Base-by-base conservation (phyloP, 2,888 invertebrate species). In the Protula sp. region DNA sequence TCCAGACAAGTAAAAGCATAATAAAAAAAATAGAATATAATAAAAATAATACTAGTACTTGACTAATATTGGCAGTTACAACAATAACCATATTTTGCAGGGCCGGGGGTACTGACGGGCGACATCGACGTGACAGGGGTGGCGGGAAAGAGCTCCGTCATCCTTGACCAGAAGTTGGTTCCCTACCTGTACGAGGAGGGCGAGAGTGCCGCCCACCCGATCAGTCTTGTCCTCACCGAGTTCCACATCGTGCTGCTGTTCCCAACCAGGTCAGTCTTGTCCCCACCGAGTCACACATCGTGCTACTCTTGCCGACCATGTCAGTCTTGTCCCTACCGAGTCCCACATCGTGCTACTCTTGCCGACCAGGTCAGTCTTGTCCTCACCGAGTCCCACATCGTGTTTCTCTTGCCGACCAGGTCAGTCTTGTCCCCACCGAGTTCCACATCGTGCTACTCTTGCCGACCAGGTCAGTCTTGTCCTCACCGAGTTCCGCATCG, bases 171-270 rank as follows among this genome's bases (percentile, higher is more conserved):
- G 50, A 75, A 73, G 61, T 72, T 78, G 14, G 74, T 76, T 61
- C 62, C 66, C 63, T 74, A 78, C 61, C 74, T 74, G 2, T 65
- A 67, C 50, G 75, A 76, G 27, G 64, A 68, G 29, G 72, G 71
- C n/a, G 72, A 75, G 14, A 68, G 68, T 30, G 50, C 63, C 1
- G 59, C 55, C 2, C 65, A 68, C 28, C 83, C 93, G 0, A 82
- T 89, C 47, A 86, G 89, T 0, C 88, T 94, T 73, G 87, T 91
- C 1, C 82, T 94, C 56, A 94, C 94, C 0, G 90, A 94, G 80
- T 95, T 93, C 82, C 95, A 97, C 81, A 88, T 89, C 0, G 81
- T 95, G 1, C 83, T 94, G 14, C 87, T 94, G 68, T 94, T 90
- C 78, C 83, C 87, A 0, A 90, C 93, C 79, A 87, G 88, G 78